These are phyloP conservation scores for Tillus elongatus DNA, from an alignment of 2,888 invertebrate species.

Conservation along the genomic window DNA sequence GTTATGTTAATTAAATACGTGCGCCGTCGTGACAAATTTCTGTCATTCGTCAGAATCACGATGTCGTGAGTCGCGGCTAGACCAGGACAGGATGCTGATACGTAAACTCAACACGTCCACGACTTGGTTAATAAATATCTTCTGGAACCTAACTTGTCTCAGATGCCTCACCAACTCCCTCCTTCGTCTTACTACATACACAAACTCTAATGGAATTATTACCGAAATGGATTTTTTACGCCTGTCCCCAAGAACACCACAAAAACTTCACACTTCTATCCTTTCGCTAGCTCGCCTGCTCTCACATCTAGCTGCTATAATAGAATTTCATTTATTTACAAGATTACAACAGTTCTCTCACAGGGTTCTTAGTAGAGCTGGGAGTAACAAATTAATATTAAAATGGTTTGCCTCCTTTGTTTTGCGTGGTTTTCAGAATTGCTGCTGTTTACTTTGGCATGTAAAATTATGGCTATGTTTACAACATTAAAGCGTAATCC, in stretches of 20 bases:
- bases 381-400: too few relatives aligned
- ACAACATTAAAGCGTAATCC: too few relatives aligned
- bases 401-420: too few relatives aligned
- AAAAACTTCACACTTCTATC: background rate
- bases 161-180: background rate
- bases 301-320: too few relatives aligned
- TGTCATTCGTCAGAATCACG: slow-evolving; percentile 33
- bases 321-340: too few relatives aligned
- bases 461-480: too few relatives aligned
- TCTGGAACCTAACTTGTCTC: slow-evolving; percentile 16
- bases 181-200: background rate
- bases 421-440: too few relatives aligned
- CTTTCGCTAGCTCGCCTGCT: too few relatives aligned
- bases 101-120: slow-evolving; percentile 24
- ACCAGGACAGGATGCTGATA: slow-evolving; percentile 14
- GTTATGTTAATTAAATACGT: slow-evolving; percentile 39
- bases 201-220: slow-evolving; percentile 17
- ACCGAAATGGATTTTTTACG: slow-evolving; percentile 3
- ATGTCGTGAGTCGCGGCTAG: slow-evolving; percentile 23
- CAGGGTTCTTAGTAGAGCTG: too few relatives aligned
- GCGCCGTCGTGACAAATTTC: slow-evolving; percentile 34
- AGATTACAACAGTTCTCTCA: too few relatives aligned
- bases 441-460: too few relatives aligned
- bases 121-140: slow-evolving; percentile 25
- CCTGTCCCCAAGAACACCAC: background rate